Conservation (phyloP, 2,113 vertebrate species). For the Columba janthina region DNA sequence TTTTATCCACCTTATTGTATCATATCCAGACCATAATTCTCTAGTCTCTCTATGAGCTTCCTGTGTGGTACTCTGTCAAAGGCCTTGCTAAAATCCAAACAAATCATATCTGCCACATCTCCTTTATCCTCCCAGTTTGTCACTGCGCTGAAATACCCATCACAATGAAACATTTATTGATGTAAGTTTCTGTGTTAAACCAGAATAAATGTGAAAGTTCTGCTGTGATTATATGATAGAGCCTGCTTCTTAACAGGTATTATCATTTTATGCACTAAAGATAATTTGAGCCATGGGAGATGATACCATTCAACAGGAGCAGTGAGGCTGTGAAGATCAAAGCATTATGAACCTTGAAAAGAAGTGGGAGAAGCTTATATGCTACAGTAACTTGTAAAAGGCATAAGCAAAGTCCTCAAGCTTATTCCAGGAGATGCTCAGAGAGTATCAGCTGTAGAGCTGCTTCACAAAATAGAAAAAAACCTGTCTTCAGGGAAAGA, state of each 20-base stretch:
- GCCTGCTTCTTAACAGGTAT: constrained; percentile 63
- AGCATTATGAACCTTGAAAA: constrained; percentile 53
- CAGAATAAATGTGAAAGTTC: constrained; percentile 60
- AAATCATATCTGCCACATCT: constrained; percentile 64
- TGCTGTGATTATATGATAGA: constrained; percentile 65
- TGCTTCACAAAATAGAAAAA: background rate
- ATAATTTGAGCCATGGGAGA: constrained; percentile 72
- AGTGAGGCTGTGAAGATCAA: constrained; percentile 47
- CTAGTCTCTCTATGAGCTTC: constrained; percentile 50
- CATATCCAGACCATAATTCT: constrained; percentile 43
- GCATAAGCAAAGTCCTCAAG: constrained; percentile 27
- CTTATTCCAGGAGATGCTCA: constrained; percentile 39
- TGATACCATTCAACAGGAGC: constrained; percentile 61
- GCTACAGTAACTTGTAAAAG: constrained; percentile 25
- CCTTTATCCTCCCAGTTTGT: constrained; percentile 63
- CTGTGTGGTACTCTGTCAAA: constrained; percentile 63
- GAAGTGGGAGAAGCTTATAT: constrained; percentile 24
- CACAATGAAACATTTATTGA: constrained; percentile 63
- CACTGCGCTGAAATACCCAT: constrained; percentile 45
- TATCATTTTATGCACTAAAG: constrained; percentile 69
- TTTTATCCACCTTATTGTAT: constrained; percentile 59
- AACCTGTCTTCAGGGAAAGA: constrained; percentile 42
- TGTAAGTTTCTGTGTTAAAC: constrained; percentile 62
- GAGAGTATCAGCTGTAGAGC: constrained; percentile 25
- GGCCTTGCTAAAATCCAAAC: constrained; percentile 73